These are phyloP conservation scores for Drosophila watanabei DNA, from an alignment of 1,140 invertebrate genomes.

Conservation along the genomic window DNA sequence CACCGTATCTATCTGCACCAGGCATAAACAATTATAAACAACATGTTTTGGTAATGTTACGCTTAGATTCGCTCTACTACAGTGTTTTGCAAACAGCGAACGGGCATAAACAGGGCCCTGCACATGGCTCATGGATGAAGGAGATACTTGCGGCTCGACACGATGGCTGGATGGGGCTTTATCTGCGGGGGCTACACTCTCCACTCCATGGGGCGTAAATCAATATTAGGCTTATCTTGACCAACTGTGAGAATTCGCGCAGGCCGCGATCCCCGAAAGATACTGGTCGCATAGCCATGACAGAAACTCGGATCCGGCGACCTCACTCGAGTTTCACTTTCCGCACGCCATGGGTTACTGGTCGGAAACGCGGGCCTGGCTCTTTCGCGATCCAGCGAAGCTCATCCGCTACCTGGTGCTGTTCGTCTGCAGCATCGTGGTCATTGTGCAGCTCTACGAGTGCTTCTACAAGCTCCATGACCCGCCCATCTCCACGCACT, in stretches of 20 bases:
- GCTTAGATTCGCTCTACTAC: conserved; percentile 36
- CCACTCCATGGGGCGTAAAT: conserved; percentile 59
- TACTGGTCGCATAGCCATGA: conserved; percentile 40
- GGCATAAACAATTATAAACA: conserved; percentile 69
- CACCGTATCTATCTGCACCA: conserved; percentile 19
- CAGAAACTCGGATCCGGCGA: conserved; percentile 23
- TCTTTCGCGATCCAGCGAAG: conserved; percentile 78
- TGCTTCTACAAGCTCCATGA: conserved; percentile 87
- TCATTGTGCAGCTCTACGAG: conserved; percentile 86
- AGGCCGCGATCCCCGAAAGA: conserved; percentile 37
- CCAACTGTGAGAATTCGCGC: conserved; percentile 65
- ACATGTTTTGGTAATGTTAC: conserved; percentile 76
- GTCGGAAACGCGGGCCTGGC: conserved; percentile 70
- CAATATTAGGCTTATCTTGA: conserved; percentile 76
- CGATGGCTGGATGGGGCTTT: conserved; percentile 21
- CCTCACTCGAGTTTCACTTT: conserved; percentile 66
- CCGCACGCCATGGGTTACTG: conserved; percentile 75
- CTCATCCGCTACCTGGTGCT: conserved; percentile 81
- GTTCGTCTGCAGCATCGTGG: conserved; percentile 77
- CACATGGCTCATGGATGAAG: conserved; percentile 14
- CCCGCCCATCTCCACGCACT: conserved; percentile 88
- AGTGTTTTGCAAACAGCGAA: conserved; percentile 45
- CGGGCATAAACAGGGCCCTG: conserved; percentile 10
- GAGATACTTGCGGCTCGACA: conserved; percentile 6
- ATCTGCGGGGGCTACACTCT: conserved; percentile 40